Evolutionary conservation across 1,140 invertebrate species (phyloP).

Genomic region (Camponotus floridanus): DNA sequence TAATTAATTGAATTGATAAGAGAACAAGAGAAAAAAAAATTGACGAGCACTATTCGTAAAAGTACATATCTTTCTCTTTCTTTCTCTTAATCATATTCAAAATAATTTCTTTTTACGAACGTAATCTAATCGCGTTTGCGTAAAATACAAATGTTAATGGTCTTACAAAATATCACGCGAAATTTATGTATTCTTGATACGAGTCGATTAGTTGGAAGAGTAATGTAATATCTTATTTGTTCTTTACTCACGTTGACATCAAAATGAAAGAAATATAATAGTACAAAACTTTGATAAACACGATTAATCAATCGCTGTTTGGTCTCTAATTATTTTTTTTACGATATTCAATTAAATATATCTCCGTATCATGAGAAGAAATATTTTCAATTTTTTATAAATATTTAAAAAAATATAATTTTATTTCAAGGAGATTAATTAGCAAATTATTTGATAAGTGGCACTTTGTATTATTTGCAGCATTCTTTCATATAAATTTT

Average conservation of each 20-base stretch:
- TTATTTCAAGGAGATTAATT: background rate
- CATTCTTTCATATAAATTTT: background rate
- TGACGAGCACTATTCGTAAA: background rate
- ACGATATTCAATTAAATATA: slow-evolving; percentile 5
- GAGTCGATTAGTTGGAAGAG: background rate
- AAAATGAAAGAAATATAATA: too few species aligned
- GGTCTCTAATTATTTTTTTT: background rate
- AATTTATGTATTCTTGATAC: background rate
- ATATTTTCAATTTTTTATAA: background rate
- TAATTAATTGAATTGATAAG: slow-evolving; percentile 32
- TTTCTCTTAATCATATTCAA: background rate
- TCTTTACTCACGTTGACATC: background rate
- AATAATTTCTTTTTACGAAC: slow-evolving; percentile 27
- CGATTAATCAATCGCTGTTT: too few species aligned
- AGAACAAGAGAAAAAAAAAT: background rate
- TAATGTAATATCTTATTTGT: background rate
- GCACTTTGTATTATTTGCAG: background rate
- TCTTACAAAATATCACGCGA: slow-evolving; percentile 40
- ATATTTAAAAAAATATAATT: background rate
- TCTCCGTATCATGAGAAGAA: background rate
- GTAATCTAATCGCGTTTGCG: slow-evolving; percentile 57
- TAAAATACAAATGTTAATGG: background rate
- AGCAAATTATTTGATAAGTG: background rate
- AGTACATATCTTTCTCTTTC: background rate
- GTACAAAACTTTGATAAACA: too few species aligned